Conservation (phyloP, 2,888 invertebrate genomes). For the Polydrusus cervinus region DNA sequence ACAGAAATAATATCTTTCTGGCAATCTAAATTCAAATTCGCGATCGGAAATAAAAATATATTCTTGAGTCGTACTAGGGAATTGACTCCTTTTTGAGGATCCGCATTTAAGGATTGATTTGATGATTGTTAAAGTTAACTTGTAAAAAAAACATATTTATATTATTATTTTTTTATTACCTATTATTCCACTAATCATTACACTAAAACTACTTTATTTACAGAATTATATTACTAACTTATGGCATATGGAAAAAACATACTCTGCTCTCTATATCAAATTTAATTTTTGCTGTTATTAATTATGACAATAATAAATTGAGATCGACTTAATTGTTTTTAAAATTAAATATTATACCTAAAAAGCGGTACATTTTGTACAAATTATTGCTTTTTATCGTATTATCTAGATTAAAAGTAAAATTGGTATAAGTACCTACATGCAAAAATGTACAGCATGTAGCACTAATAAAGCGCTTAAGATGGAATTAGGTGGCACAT, state of each 20-base stretch:
- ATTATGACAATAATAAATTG: slow-evolving; percentile 21
- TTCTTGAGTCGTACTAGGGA: too few species aligned
- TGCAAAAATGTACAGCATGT: neutral
- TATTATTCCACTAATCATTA: slow-evolving; percentile 4
- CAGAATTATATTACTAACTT: slow-evolving; percentile 18
- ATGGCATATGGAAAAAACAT: slow-evolving; percentile 22
- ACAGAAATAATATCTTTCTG: too few species aligned
- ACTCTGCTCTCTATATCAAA: slow-evolving; percentile 2
- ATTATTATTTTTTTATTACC: slow-evolving; percentile 9
- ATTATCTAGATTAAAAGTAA: slow-evolving; percentile 4
- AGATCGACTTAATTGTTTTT: slow-evolving; percentile 19
- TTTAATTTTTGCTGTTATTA: slow-evolving; percentile 26
- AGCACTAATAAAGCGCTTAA: neutral
- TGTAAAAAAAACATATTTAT: neutral
- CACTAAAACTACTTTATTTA: slow-evolving; percentile 9
- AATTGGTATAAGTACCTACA: neutral
- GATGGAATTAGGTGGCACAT: neutral
- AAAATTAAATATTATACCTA: slow-evolving; percentile 14
- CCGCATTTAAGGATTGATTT: too few species aligned
- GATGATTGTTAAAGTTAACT: too few species aligned
- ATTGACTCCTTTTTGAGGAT: too few species aligned
- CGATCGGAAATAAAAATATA: too few species aligned
- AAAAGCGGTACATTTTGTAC: slow-evolving; percentile 27
- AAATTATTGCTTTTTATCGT: slow-evolving; percentile 16
- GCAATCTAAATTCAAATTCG: too few species aligned